Conservation (phyloP, 2,888 invertebrate species). For the Anoncus sp. region DNA sequence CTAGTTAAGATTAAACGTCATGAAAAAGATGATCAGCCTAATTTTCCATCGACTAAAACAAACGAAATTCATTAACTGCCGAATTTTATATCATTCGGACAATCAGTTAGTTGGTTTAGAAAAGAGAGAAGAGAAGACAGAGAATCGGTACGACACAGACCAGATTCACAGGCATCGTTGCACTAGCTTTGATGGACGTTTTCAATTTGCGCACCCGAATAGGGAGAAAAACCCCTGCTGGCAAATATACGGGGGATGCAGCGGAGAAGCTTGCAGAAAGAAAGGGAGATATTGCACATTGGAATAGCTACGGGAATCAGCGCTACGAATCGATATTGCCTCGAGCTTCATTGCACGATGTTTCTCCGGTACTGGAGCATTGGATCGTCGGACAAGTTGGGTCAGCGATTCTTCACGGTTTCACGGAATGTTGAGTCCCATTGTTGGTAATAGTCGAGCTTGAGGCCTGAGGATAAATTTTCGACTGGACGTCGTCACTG, state of each 20-base stretch:
- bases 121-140: background rate
- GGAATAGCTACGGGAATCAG: conserved; percentile 46
- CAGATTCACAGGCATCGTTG: conserved; percentile 40
- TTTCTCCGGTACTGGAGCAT: conserved; percentile 12
- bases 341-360: conserved; percentile 15
- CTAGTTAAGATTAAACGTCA: too few relatives aligned
- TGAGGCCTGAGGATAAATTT: conserved; percentile 18
- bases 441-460: conserved; percentile 39
- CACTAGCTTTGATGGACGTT: conserved; percentile 70
- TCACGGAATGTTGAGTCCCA: conserved; percentile 41
- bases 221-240: conserved; percentile 38
- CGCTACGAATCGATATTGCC: conserved; percentile 44
- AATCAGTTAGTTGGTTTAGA: conserved; percentile 11
- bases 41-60: too few relatives aligned
- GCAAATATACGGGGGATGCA: conserved; percentile 43
- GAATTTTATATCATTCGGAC: background rate
- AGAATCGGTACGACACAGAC: conserved; percentile 17
- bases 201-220: conserved; percentile 67
- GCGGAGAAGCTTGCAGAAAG: conserved; percentile 21
- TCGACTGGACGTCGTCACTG: conserved; percentile 4
- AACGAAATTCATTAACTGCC: conserved; percentile 10
- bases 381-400: conserved; percentile 23
- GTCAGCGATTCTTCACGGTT: conserved; percentile 34
- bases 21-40: too few relatives aligned
- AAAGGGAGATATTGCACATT: conserved; percentile 14